Base-by-base conservation (phyloP, 2,888 invertebrate genomes). In the Oegoconia quadripuncta region DNA sequence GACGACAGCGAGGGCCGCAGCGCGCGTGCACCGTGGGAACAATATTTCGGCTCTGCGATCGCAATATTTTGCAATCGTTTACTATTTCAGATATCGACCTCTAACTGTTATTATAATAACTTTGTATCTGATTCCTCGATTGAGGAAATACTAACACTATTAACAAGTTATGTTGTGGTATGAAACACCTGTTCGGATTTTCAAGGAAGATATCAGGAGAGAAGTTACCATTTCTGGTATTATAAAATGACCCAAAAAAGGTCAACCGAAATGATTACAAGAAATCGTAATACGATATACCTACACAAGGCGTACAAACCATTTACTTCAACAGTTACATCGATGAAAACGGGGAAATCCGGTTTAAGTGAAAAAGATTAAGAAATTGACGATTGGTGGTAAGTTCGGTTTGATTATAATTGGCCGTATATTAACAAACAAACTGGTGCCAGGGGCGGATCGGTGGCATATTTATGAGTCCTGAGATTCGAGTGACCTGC, bases 361-460 rank as follows among this genome's bases (percentile, higher is more conserved):
- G 59, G 59, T 59, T 57, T 65, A 69, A 64, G 59, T 64, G 50
- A 62, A 58, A 72, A 64, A 72, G 63, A 75, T 81, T 76, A 75
- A 79, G 74, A 78, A 80, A 79, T 78, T 74, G 78, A 74, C 66
- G 67, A 58, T 59, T 55, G 68, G 66, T 67, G 68, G 74, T 73
- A 64, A 75, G 67, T 58, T 55, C 62, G 72, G 71, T 81, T 80
- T 86, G 82, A 77, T 73, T 74, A 69, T 74, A 74, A 78, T 78
- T 77, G 78, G 77, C 76, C 72, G 72, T 77, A 84, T 83, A 77
- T 84, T 81, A 79, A 82, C 76, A 74, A 75, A 76, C 70, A 78
- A 75, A 84, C 78, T 83, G 71, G 74, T 65, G 71, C 69, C 75
- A 67, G 75, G 75, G 81, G 83, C 82, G 72, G 67, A 55, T 64